phyloP scores from a whole-genome alignment of 2,113 vertebrate species.

The Cyanoramphus novaezelandiae region DNA sequence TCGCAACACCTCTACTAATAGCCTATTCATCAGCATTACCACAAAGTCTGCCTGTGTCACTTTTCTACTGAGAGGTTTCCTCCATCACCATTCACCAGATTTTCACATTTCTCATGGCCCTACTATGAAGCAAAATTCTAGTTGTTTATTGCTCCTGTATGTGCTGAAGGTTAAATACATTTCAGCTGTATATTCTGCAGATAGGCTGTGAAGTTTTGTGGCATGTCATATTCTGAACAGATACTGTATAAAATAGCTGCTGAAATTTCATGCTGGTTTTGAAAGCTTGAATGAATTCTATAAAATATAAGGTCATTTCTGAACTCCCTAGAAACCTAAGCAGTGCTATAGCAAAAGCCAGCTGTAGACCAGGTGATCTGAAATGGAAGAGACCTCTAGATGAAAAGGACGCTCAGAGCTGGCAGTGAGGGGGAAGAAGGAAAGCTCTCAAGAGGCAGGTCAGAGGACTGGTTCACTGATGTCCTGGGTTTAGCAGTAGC shows the following conservation, averaged over 20 bases:
- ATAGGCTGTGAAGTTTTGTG: background rate
- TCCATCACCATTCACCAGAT: background rate
- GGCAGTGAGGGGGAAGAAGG: background rate
- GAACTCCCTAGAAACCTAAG: slow-evolving; percentile 30
- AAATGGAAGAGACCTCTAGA: slow-evolving; percentile 4
- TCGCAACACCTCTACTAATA: background rate
- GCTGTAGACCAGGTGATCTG: background rate
- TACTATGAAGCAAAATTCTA: background rate
- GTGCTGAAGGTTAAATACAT: background rate
- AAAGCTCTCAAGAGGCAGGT: background rate
- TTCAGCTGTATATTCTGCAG: background rate
- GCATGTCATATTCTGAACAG: background rate
- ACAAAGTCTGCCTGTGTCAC: background rate
- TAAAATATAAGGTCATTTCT: slow-evolving; percentile 20
- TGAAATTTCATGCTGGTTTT: background rate
- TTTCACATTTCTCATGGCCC: background rate
- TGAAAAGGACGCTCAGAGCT: background rate
- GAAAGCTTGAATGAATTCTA: slow-evolving; percentile 3
- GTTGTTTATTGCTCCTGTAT: background rate
- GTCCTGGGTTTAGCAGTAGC: too few relatives aligned
- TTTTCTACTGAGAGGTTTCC: background rate
- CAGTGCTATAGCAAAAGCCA: slow-evolving; percentile 3
- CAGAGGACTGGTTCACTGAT: background rate
- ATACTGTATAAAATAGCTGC: background rate
- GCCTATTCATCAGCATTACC: background rate